Conservation (phyloP, 2,113 vertebrate species). For the Tautogolabrus adspersus region DNA sequence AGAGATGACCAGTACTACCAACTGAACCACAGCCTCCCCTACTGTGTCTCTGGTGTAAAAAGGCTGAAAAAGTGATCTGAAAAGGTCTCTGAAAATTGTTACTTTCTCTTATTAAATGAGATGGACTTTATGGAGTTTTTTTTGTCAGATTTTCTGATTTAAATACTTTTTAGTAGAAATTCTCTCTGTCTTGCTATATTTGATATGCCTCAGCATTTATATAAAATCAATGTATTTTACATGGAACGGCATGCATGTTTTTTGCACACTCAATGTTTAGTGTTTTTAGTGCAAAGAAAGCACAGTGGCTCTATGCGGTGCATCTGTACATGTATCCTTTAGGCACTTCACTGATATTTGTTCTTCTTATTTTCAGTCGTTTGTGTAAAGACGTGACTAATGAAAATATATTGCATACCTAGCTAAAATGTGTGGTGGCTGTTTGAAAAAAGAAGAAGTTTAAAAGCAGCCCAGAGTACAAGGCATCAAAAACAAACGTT, state of each 20-base stretch:
- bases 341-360: background rate
- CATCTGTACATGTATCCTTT: background rate
- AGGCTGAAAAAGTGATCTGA: background rate
- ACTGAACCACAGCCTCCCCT: no score
- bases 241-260: background rate
- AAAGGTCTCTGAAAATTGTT: background rate
- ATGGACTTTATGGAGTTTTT: background rate
- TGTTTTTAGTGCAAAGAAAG: background rate
- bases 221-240: background rate
- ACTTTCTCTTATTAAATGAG: background rate
- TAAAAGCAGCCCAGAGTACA: background rate
- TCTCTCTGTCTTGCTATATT: background rate
- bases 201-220: no score
- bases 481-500: slow-evolving; percentile 15
- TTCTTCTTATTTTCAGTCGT: no score
- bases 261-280: background rate
- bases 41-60: background rate
- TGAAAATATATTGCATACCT: no score
- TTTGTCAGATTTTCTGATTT: background rate
- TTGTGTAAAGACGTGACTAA: no score
- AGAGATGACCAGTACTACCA: no score
- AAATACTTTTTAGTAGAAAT: background rate
- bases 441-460: no score
- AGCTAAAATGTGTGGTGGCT: background rate
- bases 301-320: background rate